Conservation (phyloP, 2,888 invertebrate genomes). For the Furcula furcula region DNA sequence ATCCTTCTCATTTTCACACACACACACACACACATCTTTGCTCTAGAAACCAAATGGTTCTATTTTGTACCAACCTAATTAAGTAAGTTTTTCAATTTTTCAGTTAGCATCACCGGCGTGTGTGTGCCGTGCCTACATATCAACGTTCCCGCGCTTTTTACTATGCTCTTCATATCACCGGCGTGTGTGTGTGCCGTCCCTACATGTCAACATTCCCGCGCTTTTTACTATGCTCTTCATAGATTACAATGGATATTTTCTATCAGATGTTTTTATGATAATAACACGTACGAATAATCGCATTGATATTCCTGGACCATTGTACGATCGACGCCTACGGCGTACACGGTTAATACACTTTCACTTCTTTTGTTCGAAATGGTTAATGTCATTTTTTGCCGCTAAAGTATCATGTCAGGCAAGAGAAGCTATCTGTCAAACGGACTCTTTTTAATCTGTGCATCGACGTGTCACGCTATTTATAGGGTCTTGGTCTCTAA, state of each 20-base stretch:
- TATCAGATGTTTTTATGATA: slow-evolving; percentile 25
- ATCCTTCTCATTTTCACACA: too few relatives aligned
- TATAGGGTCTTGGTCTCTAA: neutral
- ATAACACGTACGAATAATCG: slow-evolving; percentile 39
- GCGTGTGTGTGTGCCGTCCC: too few relatives aligned
- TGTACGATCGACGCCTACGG: slow-evolving; percentile 34
- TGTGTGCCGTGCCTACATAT: too few relatives aligned
- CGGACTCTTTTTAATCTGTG: slow-evolving; percentile 58
- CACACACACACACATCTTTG: too few relatives aligned
- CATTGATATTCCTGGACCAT: slow-evolving; percentile 29
- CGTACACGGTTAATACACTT: slow-evolving; percentile 41
- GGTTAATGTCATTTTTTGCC: slow-evolving; percentile 56
- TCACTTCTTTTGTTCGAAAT: slow-evolving; percentile 65
- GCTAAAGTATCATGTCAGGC: slow-evolving; percentile 55
- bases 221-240: slow-evolving; percentile 18
- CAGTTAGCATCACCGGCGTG: too few relatives aligned
- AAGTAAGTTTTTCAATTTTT: too few relatives aligned
- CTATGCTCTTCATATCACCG: slow-evolving; percentile 3
- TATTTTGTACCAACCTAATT: too few relatives aligned
- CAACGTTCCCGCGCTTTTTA: too few relatives aligned
- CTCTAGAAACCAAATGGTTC: too few relatives aligned
- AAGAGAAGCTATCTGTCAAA: slow-evolving; percentile 47
- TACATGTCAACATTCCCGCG: slow-evolving; percentile 13
- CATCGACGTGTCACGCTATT: slow-evolving; percentile 41
- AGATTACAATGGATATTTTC: slow-evolving; percentile 10